Percentiles rank a stretch among this genome's conserved stretches.
These are phyloP conservation scores for Sphyrna mokarran DNA, from an alignment of 2,113 vertebrate species.

Conservation along the genomic window DNA sequence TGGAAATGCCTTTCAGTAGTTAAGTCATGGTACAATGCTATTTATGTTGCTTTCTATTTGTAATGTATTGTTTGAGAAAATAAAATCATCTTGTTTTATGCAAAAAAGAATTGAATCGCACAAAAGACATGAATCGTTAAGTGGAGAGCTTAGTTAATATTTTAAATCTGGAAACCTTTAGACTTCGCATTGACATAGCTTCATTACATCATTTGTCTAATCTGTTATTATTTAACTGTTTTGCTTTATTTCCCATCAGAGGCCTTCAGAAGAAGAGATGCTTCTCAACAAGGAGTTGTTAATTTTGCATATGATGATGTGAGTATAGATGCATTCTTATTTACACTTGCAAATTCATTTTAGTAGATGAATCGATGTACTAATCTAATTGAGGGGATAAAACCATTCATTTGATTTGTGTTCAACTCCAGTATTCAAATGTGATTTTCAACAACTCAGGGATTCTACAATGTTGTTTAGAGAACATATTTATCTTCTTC, in stretches of 20 bases:
- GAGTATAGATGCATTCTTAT: constrained; percentile 50
- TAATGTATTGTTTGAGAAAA: neutral
- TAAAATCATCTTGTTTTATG: neutral
- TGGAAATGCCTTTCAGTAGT: neutral
- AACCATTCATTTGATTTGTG: neutral
- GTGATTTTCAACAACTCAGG: neutral
- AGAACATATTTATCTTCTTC: neutral
- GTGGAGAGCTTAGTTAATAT: neutral
- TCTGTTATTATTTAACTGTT: neutral
- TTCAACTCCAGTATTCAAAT: neutral
- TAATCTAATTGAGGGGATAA: neutral
- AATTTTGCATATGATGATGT: constrained; percentile 89
- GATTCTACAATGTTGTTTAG: neutral
- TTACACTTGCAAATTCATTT: neutral
- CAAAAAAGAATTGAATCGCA: neutral
- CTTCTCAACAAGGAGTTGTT: constrained; percentile 67
- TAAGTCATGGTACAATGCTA: neutral
- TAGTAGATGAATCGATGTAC: neutral
- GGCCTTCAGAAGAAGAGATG: constrained; percentile 76
- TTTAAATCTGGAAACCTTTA: neutral
- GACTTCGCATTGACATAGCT: constrained; percentile 5
- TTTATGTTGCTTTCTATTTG: neutral
- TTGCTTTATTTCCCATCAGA: constrained; percentile 57
- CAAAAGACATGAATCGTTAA: neutral
- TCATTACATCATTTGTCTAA: neutral